Base-by-base conservation (phyloP, 2,113 vertebrate genomes). In the Speoplatyrhinus poulsoni region DNA sequence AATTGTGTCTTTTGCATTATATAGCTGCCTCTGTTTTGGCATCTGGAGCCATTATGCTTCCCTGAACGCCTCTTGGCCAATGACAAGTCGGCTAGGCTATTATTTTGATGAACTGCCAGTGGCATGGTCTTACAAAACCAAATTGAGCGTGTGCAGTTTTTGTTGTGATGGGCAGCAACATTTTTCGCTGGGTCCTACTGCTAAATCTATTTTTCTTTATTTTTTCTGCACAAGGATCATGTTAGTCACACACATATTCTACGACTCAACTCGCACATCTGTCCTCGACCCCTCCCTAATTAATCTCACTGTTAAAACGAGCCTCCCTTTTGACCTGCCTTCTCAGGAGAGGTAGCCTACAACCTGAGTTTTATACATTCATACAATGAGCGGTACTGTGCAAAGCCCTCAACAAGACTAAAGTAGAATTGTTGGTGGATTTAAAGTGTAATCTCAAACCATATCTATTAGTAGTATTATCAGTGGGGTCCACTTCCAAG, bases 371-470 rank as follows among this genome's bases (percentile, higher is more conserved):
- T 73, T 65, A 81, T 73, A 81, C 26, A 77, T 72, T 73, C 75
- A 76, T 75, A 90, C 91, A 92, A 91, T 91, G 85, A 89, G 72
- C 75, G 78, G 82, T 88, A 89, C 91, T 92, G 87, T 91, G 83
- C 85, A 76, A 86, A 55, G 78, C 65, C 72, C 26, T 3, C 64
- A 67, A 70, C 26, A 33, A 72, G 77, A 92, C 92, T 88, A 92
- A 92, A 91, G 92, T 92, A 1, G 64, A 72, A 87, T 89, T 90
- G 91, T 91, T 81, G 84, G 70, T 72, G 72, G 70, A 73, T 64
- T 75, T 54, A 75, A 90, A 83, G 87, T 85, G 92, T 91, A 92
- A 93, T 89, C 79, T 78, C 91, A 92, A 88, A 92, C 92, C 92
- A 67, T 79, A 71, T 86, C 83, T 85, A 82, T 86, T 80, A 79